Percentiles rank a stretch among this genome's conserved stretches.
Evolutionary conservation across 64 coral and sea anemone species (phyloP).

Genomic region (Pachyseris speciosa): DNA sequence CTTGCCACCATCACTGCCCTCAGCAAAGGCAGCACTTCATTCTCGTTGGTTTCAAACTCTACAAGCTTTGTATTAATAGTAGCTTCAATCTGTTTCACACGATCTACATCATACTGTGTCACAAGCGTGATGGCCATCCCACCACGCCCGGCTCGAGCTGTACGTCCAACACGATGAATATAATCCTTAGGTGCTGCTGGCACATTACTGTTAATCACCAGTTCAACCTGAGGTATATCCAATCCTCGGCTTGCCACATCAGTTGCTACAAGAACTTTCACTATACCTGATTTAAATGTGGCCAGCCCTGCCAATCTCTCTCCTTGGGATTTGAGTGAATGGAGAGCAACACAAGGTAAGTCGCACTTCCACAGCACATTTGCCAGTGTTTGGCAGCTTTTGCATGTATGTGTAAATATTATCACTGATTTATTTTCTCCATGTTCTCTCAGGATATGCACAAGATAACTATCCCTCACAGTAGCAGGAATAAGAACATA

Average conservation of each 20-base stretch:
- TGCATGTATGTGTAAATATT: slow-evolving; percentile 93
- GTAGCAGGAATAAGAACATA: slow-evolving; percentile 81
- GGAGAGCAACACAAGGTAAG: slow-evolving; percentile 88
- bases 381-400: slow-evolving; percentile 89
- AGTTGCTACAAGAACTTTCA: slow-evolving; percentile 95
- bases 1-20: slow-evolving; percentile 90
- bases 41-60: slow-evolving; percentile 82
- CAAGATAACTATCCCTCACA: slow-evolving; percentile 90
- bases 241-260: slow-evolving; percentile 96
- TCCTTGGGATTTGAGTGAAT: slow-evolving; percentile 93
- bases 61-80: slow-evolving; percentile 83
- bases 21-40: slow-evolving; percentile 80
- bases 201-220: slow-evolving; percentile 96
- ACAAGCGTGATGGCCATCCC: slow-evolving; percentile 89
- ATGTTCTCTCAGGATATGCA: slow-evolving; percentile 77
- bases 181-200: slow-evolving; percentile 93
- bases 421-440: slow-evolving; percentile 87
- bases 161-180: slow-evolving; percentile 94
- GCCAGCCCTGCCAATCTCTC: slow-evolving; percentile 82
- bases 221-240: slow-evolving; percentile 95
- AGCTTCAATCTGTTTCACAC: slow-evolving; percentile 73
- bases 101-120: slow-evolving; percentile 96
- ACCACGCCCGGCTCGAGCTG: slow-evolving; percentile 89
- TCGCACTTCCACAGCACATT: slow-evolving; percentile 87
- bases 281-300: slow-evolving; percentile 90